Evolutionary conservation across 2,797 vertebrate species (phyloP), one percentile per base, ranked within the genome.

Genomic region (Aulostomus chinensis): DNA sequence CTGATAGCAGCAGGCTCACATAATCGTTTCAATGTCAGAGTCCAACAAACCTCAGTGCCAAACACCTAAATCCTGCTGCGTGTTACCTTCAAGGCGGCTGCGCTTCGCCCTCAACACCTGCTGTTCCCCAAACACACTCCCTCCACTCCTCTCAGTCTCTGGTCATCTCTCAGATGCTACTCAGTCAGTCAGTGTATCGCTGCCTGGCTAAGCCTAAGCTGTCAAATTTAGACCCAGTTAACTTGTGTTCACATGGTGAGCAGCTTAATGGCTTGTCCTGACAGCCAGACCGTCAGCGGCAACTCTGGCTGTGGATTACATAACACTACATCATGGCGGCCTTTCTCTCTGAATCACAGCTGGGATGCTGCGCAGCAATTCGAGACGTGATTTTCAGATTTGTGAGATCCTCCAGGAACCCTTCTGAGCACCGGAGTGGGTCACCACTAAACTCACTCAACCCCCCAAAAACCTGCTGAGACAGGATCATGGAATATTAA

Each of bases 221-320:
- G 58, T 43, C 42, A 45, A 45, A 72, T 79, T 74, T 64, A 78
- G 71, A 82, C 52, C 55, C 46, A 57, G 80, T 80, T 81, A 83
- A 49, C 67, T 58, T 56, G 48, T 51, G 46, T 54, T 73, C 45
- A 57, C 61, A 40, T 41, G 58, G 36, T 43, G 64, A 69, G 68
- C 50, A 28, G 78, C 72, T 84, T 85, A 82, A 47, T 72, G 70
- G 52, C 51, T 73, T 50, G 50, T 56, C 62, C 63, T 56, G 65
- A 68, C 71, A 62, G 71, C 34, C 65, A 57, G 55, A 64, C 40
- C 30, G 32, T 69, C 73, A 58, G 52, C 21, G 51, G 46, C 47
- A 56, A 41, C 34, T 10, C 66, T 40, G 55, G 43, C 52, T 7
- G 25, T 33, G 48, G 52, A 47, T 87, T 88, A 82, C 67, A 42